Evolutionary conservation across 2,113 vertebrate species (phyloP), one percentile per base, ranked within the genome.

Genomic region (Xenus cinereus): DNA sequence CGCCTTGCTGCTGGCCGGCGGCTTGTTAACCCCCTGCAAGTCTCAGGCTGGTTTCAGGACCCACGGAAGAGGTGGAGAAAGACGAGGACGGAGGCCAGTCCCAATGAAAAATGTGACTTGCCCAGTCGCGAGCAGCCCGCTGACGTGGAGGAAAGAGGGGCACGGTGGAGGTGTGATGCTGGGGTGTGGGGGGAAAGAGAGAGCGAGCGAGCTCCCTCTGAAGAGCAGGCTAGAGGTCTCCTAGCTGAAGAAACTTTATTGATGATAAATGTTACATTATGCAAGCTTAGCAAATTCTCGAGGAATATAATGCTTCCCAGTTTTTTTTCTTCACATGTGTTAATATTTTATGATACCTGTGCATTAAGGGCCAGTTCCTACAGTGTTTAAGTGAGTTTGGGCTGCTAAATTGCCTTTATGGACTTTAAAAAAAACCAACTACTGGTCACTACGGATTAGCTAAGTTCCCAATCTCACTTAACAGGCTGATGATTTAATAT

Each of bases 301-400:
- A 95, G 87, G 79, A 95, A 91, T 95, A 73, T 90, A 95, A 78
- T 92, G 41, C 71, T 92, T 91, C 80, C 71, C 53, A 67, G 22
- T 50, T 75, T 84, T 96, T 96, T 90, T 95, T 90, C 67, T 93
- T 78, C 72, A 78, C 53, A 4, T 43, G 10, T 75, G 69, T 94
- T 94, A 96, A 96, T 96, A 96, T 96, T 97, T 96, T 86, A 93
- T 95, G 91, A 89, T 97, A 87, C 62, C 54, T 77, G 67, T 87
- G 67, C 94, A 95, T 95, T 96, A 94, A 94, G 10, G 37, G 82
- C 46, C 32, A 17, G 59, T 88, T 96, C 45, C 37, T 93, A 46
- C 80, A 83, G 73, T n/a, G 41, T 96, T 88, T 67, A 83, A 90
- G 62, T 92, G 80, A 93, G 50, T 85, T 87, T 93, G 77, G 66